phyloP scores from a whole-genome alignment of 1,140 invertebrate species.

The Drosophila bocqueti region DNA sequence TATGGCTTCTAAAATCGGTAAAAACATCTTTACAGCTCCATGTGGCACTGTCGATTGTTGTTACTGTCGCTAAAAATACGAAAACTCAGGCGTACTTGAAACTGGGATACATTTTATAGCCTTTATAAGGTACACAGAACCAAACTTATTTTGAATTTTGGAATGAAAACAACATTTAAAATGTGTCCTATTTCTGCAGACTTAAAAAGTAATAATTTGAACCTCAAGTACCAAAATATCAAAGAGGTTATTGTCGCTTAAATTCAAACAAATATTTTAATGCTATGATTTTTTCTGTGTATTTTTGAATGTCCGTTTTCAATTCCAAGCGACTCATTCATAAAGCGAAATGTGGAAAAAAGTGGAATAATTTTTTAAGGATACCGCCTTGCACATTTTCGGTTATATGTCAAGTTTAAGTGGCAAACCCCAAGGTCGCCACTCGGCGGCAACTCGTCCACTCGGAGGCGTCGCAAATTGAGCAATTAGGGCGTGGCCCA shows the following conservation, averaged over 20 bases:
- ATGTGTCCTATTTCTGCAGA: not conserved
- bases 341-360: slow-evolving; percentile 23
- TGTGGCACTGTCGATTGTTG: slow-evolving; percentile 70
- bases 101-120: slow-evolving; percentile 79
- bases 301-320: slow-evolving; percentile 40
- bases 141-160: not conserved
- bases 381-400: slow-evolving; percentile 50
- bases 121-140: slow-evolving; percentile 36
- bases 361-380: slow-evolving; percentile 53
- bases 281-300: not conserved
- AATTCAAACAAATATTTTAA: not conserved
- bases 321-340: slow-evolving; percentile 52
- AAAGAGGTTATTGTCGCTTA: not conserved
- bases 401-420: slow-evolving; percentile 73
- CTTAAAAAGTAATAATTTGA: not conserved
- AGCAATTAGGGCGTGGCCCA: slow-evolving; percentile 75
- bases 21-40: slow-evolving; percentile 82
- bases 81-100: slow-evolving; percentile 73
- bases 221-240: too few relatives aligned
- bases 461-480: slow-evolving; percentile 55
- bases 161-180: too few relatives aligned
- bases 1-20: slow-evolving; percentile 84
- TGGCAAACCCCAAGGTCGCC: slow-evolving; percentile 57
- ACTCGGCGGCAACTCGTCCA: slow-evolving; percentile 16
- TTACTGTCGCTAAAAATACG: slow-evolving; percentile 77